Conservation (phyloP, 2,113 vertebrate genomes). For the Tursiops truncatus region DNA sequence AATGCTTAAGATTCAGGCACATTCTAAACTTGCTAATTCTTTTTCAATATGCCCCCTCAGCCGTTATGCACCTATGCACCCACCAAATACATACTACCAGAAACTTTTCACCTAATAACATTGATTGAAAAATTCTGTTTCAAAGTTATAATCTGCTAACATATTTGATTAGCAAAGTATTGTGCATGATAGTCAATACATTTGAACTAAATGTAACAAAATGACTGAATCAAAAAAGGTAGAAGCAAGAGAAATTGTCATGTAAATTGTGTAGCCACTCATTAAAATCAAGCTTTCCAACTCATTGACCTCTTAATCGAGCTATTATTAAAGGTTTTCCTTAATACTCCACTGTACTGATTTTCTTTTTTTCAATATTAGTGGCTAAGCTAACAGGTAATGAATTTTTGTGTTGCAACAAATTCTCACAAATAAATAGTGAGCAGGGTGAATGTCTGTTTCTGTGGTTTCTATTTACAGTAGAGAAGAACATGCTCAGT, state of each 20-base stretch:
- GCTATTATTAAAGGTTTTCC: neutral
- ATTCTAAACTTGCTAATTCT: neutral
- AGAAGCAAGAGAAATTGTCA: neutral
- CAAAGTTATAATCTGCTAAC: neutral
- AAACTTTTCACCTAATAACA: constrained; percentile 8
- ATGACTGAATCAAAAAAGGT: neutral
- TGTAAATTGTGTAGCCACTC: neutral
- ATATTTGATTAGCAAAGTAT: neutral
- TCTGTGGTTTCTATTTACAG: constrained; percentile 79
- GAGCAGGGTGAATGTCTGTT: constrained; percentile 77
- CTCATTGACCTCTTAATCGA: neutral
- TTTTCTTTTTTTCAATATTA: neutral
- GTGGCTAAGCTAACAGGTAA: constrained; percentile 21
- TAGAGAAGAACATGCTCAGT: constrained; percentile 46
- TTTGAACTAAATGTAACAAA: constrained; percentile 21
- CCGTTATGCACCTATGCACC: neutral
- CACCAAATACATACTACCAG: neutral
- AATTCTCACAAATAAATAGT: constrained; percentile 68
- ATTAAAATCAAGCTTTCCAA: neutral
- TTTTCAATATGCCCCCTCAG: constrained; percentile 27
- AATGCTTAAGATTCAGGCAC: constrained; percentile 5
- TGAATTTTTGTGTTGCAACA: constrained; percentile 79
- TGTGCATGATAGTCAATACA: neutral
- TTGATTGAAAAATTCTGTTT: constrained; percentile 33
- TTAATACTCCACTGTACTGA: neutral